Base-by-base conservation (phyloP, 2,113 vertebrate species). In the Psammodynastes pulverulentus region DNA sequence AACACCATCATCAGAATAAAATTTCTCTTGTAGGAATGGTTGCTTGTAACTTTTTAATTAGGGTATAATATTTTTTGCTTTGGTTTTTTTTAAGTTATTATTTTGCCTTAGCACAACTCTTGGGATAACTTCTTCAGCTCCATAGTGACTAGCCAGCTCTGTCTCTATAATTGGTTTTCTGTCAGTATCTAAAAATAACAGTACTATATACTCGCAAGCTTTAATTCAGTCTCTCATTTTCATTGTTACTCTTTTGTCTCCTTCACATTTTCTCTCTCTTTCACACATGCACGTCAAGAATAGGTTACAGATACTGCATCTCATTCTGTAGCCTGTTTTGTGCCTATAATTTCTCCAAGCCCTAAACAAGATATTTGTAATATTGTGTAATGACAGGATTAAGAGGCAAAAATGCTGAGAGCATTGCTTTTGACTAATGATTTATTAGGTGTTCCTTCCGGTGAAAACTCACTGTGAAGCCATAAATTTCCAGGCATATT, bases 401-500 rank as follows among this genome's bases (percentile, higher is more conserved):
- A 94, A 92, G 86, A 46, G 45, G 29, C 94, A 88, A 95, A 94
- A 88, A 91, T 34, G 91, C 72, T 29, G 90, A 94, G 94, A 0
- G 34, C 87, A 90, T n/a, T 93, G 24, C 88, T 96, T 96, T 96
- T 91, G 91, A 95, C 79, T 34, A 96, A 95, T 96, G 88, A 96
- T 96, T 92, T 95, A 95, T 97, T 96, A 96, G 93, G 92, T 90
- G 94, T 96, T 96, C 0, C 0, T 93, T 94, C 93, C 89, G 93
- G 95, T 5, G 87, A 94, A 79, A 95, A 90, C 86, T 95, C 89
- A 93, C 94, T 96, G 95, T 94, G 95, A 97, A 91, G 88, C 93
- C 96, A 97, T 97, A 97, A 93, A 97, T 97, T 97, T 97, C 93
- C 97, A 97, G 97, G 92, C 8, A 95, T 95, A 97, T 97, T 58